phyloP scores from a whole-genome alignment of 2,888 invertebrate genomes.

The Colostygia pectinataria region DNA sequence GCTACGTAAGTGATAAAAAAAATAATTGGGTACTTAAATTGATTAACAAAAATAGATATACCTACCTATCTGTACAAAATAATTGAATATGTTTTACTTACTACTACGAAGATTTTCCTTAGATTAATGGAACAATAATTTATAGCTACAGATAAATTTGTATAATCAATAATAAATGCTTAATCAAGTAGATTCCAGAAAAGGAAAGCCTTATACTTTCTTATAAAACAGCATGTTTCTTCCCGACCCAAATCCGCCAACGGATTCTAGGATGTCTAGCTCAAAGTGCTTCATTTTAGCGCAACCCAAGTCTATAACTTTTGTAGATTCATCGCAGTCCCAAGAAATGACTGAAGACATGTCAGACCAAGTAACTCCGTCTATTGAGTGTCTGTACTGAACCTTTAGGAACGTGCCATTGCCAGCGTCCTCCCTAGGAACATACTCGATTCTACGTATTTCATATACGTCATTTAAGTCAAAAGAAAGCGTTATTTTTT shows the following conservation, averaged over 20 bases:
- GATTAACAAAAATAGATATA: too few relatives aligned
- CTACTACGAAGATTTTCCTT: too few relatives aligned
- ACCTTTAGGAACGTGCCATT: conserved; percentile 62
- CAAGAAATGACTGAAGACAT: conserved; percentile 47
- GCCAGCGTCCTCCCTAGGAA: conserved; percentile 59
- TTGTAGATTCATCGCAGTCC: conserved; percentile 45
- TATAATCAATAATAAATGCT: too few relatives aligned
- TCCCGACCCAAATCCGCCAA: conserved; percentile 66
- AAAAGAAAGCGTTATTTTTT: conserved; percentile 48
- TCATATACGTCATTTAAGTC: conserved; percentile 46
- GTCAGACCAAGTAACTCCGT: conserved; percentile 53
- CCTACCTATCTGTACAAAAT: too few relatives aligned
- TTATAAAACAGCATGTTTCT: conserved; percentile 50
- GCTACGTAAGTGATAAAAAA: too few relatives aligned
- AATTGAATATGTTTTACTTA: too few relatives aligned
- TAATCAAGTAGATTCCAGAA: too few relatives aligned
- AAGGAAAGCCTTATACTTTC: too few relatives aligned
- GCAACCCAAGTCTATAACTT: conserved; percentile 49
- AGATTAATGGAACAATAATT: too few relatives aligned
- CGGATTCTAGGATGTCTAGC: conserved; percentile 50
- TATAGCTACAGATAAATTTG: too few relatives aligned
- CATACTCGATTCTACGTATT: conserved; percentile 60
- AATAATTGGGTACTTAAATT: too few relatives aligned
- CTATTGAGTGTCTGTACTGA: conserved; percentile 53
- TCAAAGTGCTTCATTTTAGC: conserved; percentile 52